phyloP scores from a whole-genome alignment of 2,797 vertebrate species.

The Steatocranus sp. region DNA sequence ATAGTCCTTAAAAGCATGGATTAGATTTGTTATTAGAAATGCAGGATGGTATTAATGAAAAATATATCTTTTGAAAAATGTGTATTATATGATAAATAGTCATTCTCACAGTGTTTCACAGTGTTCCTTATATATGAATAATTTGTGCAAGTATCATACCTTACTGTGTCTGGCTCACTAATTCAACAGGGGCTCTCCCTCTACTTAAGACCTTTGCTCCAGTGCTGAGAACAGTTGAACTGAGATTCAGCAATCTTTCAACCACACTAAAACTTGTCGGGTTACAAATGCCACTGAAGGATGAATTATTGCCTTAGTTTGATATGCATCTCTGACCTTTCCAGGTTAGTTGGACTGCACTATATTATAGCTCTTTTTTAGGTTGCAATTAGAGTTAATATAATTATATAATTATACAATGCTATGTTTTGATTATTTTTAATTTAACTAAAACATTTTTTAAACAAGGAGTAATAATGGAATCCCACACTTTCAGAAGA shows the following conservation, averaged over 20 bases:
- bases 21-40: background rate
- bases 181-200: background rate
- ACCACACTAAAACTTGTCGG: background rate
- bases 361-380: background rate
- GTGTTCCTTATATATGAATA: background rate
- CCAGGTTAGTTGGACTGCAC: background rate
- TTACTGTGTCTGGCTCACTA: background rate
- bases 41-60: background rate
- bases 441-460: background rate
- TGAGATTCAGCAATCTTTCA: background rate
- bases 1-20: background rate
- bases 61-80: background rate
- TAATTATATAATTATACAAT: background rate
- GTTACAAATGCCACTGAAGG: background rate
- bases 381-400: background rate
- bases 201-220: background rate
- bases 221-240: background rate
- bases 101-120: background rate
- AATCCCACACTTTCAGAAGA: background rate
- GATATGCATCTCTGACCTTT: background rate
- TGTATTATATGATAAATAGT: background rate
- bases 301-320: background rate
- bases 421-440: background rate
- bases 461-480: background rate
- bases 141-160: background rate